These are phyloP conservation scores for Periophthalmodon schlosseri DNA, from an alignment of 2,113 vertebrate species.

Conservation along the genomic window DNA sequence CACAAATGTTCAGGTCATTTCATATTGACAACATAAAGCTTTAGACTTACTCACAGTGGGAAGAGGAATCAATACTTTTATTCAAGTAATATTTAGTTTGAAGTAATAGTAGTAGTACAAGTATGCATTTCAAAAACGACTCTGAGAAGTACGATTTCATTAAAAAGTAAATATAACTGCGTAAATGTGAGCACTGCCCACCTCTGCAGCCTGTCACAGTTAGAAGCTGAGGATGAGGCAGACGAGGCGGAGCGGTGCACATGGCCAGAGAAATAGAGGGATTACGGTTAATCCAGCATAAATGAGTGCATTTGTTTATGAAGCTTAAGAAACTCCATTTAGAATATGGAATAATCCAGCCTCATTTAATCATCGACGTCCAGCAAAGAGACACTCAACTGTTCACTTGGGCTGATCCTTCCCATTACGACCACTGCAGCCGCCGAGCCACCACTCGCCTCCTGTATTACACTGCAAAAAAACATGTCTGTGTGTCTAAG, in stretches of 20 bases:
- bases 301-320: constrained; percentile 84
- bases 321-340: constrained; percentile 80
- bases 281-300: constrained; percentile 80
- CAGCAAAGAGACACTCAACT: constrained; percentile 46
- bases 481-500: not conserved
- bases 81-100: too few relatives aligned
- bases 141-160: not conserved
- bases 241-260: constrained; percentile 29
- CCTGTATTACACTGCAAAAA: constrained; percentile 34
- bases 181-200: too few relatives aligned
- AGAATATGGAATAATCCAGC: constrained; percentile 83
- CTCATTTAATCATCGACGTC: constrained; percentile 77
- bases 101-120: too few relatives aligned
- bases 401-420: constrained; percentile 45
- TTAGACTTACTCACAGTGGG: too few relatives aligned
- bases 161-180: too few relatives aligned
- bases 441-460: constrained; percentile 6
- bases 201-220: not conserved
- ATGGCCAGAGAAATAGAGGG: constrained; percentile 72
- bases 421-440: constrained; percentile 61
- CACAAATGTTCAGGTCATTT: too few relatives aligned
- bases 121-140: too few relatives aligned
- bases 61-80: too few relatives aligned
- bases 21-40: too few relatives aligned
- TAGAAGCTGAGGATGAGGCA: constrained; percentile 12